These are phyloP conservation scores for Dendrolimus punctatus DNA, from an alignment of 1,140 invertebrate genomes.

Conservation along the genomic window DNA sequence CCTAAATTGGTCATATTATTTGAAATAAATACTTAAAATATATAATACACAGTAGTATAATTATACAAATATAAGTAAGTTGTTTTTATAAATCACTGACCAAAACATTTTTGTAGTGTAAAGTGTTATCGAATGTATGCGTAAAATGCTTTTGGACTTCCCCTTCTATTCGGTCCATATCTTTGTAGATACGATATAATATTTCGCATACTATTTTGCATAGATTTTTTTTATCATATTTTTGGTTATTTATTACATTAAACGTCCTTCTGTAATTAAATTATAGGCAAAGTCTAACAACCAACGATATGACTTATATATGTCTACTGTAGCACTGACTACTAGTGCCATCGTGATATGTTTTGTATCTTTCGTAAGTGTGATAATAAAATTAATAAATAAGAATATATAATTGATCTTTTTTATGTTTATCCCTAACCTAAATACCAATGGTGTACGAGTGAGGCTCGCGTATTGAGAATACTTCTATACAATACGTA, in stretches of 20 bases:
- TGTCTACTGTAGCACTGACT: conserved; percentile 62
- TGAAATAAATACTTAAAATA: not conserved
- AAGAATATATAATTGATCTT: conserved; percentile 25
- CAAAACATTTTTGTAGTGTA: conserved; percentile 4
- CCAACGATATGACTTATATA: conserved; percentile 31
- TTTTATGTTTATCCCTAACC: conserved; percentile 26
- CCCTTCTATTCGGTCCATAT: not conserved
- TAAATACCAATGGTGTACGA: too few relatives aligned
- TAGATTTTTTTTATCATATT: not conserved
- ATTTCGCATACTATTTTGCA: conserved; percentile 1
- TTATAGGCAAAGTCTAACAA: conserved; percentile 9
- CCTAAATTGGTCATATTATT: too few relatives aligned
- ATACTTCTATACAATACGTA: too few relatives aligned
- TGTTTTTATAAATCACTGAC: conserved; percentile 3
- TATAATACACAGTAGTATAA: conserved; percentile 1
- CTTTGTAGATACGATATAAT: conserved; percentile 1
- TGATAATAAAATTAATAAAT: conserved; percentile 66
- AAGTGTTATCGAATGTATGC: conserved; percentile 1
- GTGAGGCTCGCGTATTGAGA: too few relatives aligned
- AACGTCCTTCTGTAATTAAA: not conserved
- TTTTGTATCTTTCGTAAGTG: conserved; percentile 69
- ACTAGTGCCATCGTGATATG: conserved; percentile 69
- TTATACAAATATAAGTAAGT: not conserved
- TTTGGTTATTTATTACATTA: conserved; percentile 3
- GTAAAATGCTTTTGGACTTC: not conserved